Evolutionary conservation across 1,140 invertebrate genomes (phyloP).

Genomic region (Leptinotarsa texana): DNA sequence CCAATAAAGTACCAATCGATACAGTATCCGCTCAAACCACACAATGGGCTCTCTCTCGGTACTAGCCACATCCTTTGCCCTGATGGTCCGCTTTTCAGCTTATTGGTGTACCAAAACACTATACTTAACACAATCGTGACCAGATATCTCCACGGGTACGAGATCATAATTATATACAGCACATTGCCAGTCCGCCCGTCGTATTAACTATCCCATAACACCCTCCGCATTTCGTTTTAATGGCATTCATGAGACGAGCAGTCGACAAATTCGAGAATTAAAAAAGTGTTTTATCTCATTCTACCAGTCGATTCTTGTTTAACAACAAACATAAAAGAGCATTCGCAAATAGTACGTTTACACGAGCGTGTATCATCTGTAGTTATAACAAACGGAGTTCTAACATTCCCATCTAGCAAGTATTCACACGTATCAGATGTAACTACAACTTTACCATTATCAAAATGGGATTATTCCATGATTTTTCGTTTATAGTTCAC

Average conservation of each 20-base stretch:
- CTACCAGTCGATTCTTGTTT: no score
- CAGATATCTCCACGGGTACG: conserved; percentile 51
- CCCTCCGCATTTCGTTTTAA: conserved; percentile 29
- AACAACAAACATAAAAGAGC: no score
- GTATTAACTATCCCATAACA: conserved; percentile 35
- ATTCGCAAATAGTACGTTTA: no score
- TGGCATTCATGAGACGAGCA: background rate
- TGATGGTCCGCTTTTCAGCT: conserved; percentile 47
- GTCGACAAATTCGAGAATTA: background rate
- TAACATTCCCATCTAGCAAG: no score
- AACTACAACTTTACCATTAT: no score
- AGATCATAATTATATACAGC: conserved; percentile 50
- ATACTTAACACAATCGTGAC: conserved; percentile 56
- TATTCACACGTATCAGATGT: no score
- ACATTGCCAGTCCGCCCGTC: conserved; percentile 25
- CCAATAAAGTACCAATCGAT: conserved; percentile 52
- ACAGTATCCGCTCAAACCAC: conserved; percentile 35
- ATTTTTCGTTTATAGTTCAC: no score
- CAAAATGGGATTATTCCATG: no score
- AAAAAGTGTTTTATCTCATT: background rate
- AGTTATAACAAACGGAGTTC: no score
- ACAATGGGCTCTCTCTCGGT: background rate
- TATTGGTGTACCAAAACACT: conserved; percentile 54
- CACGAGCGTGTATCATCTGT: no score
- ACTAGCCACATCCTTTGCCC: conserved; percentile 14